Evolutionary conservation across 2,113 vertebrate genomes (phyloP), one percentile per base, ranked within the genome.

Genomic region (Mixornis gularis): DNA sequence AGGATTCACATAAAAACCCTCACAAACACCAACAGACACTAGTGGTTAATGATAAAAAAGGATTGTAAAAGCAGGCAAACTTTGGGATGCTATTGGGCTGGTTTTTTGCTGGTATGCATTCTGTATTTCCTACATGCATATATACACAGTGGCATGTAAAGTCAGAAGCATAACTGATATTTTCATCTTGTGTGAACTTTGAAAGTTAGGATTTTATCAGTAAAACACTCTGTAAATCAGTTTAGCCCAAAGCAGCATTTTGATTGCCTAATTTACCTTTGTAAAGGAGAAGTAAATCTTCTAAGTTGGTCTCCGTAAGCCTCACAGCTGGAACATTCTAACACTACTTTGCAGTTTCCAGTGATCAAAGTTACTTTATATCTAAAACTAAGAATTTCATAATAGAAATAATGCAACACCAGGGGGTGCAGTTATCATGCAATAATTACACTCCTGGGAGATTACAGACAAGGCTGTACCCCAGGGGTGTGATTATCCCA

Each of bases 371-470:
- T 97, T 97, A 97, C 97, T 97, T 97, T 96, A 95, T 97, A 96
- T 94, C 97, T 97, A 96, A 97, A 97, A 98, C 91, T 97, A 97
- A 97, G 96, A 97, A 97, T 98, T 98, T 97, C 97, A 97, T 98
- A 97, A 97, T 97, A 95, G 97, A 98, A 98, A 97, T 98, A 97
- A 98, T 97, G 96, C 89, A 97, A 95, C 97, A 96, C 95, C 94
- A 80, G 97, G 97, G 93, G 96, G 96, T 98, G 65, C 79, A 66
- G 98, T 98, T 97, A 98, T 97, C 97, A 98, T 97, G 98, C 97
- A 98, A 98, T 98, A 98, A 98, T 98, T 98, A 98, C 97, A 98
- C 97, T 98, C 96, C 96, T 97, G 95, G 97, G 96, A 98, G 98
- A 98, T 98, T 97, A 98, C 97, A 97, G 97, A 95, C 95, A 97